Conservation (phyloP, 2,113 vertebrate genomes). For the Cisticola juncidis region DNA sequence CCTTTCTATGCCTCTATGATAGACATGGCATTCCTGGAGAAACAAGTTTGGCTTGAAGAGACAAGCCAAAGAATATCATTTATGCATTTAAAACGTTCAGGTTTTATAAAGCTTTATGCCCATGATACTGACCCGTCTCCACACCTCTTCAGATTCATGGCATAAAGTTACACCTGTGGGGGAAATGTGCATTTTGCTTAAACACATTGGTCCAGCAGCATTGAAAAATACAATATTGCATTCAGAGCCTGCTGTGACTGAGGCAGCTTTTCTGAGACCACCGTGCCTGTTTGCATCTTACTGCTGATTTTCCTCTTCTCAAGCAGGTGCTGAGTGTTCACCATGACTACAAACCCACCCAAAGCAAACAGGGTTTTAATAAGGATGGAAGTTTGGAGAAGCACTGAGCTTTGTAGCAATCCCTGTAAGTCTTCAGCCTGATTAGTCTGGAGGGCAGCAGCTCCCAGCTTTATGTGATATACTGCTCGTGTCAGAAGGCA, state of each 20-base stretch:
- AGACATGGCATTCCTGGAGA: background rate
- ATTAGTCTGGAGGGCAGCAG: background rate
- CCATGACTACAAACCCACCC: background rate
- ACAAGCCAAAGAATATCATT: background rate
- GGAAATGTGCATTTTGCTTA: background rate
- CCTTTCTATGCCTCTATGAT: background rate
- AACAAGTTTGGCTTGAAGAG: background rate
- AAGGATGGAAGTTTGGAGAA: background rate
- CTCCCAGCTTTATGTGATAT: background rate
- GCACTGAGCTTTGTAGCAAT: background rate
- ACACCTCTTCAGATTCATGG: background rate
- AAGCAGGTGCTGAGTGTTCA: background rate
- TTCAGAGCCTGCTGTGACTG: background rate
- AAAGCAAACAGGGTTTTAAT: background rate
- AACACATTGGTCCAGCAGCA: background rate
- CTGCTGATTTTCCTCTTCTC: background rate
- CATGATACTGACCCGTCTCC: too few relatives aligned
- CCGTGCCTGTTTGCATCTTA: background rate
- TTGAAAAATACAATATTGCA: background rate
- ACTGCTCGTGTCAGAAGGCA: background rate
- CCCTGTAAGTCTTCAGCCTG: background rate
- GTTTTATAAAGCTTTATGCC: background rate
- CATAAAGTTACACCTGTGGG: background rate
- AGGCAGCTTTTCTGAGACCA: background rate
- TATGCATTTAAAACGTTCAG: background rate